phyloP scores from a whole-genome alignment of 2,888 invertebrate species.

The Cordilura impudica region DNA sequence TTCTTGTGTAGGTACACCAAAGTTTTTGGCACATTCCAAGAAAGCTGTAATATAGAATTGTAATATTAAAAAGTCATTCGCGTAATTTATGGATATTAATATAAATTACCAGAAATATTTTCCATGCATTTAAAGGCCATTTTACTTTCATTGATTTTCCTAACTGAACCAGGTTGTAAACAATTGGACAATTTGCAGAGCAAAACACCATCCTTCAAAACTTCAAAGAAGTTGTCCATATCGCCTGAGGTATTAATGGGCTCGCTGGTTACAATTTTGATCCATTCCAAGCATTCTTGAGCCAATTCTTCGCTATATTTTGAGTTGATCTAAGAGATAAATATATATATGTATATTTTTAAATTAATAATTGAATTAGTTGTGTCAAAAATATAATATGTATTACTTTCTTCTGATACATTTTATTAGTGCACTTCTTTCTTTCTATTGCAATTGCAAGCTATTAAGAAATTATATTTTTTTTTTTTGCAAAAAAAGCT shows the following conservation, averaged over 20 bases:
- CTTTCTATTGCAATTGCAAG: constrained; percentile 15
- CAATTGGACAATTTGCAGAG: constrained; percentile 94
- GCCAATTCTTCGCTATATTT: constrained; percentile 98
- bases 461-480: constrained; percentile 23
- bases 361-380: background rate
- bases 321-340: constrained; percentile 89
- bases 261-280: constrained; percentile 90
- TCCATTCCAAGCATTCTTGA: constrained; percentile 95
- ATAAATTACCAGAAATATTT: constrained; percentile 86
- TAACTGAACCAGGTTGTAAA: constrained; percentile 90
- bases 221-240: constrained; percentile 95
- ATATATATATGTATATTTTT: background rate
- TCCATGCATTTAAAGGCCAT: constrained; percentile 99
- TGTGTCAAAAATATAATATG: background rate
- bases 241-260: constrained; percentile 91
- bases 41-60: constrained; percentile 82
- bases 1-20: constrained; percentile 96
- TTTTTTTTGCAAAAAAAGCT: constrained; percentile 11
- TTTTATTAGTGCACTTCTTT: constrained; percentile 37
- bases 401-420: constrained; percentile 61
- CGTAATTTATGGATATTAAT: background rate
- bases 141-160: constrained; percentile 93
- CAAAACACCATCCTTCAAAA: constrained; percentile 92
- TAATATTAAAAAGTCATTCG: background rate
- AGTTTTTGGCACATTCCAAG: constrained; percentile 87